A percentile compares a stretch with the other conserved stretches of the same genome.
phyloP scores from a whole-genome alignment of 2,113 vertebrate species.

The Casuarius casuarius region DNA sequence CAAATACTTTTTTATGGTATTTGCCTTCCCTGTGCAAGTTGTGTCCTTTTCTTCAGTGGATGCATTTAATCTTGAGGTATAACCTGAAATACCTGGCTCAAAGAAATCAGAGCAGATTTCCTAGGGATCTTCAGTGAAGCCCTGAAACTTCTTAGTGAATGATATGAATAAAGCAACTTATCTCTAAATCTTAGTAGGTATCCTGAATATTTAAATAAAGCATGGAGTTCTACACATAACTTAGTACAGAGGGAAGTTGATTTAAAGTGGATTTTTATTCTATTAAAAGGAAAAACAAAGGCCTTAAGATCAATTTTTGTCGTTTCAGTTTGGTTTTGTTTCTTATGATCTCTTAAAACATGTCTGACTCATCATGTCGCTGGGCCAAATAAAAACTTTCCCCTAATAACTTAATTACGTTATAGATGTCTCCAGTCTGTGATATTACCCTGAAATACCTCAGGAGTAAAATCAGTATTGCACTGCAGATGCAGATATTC shows the following conservation, averaged over 20 bases:
- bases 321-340: neutral
- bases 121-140: neutral
- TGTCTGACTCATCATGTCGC: fast-evolving
- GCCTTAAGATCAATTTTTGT: neutral
- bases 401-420: neutral
- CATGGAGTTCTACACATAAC: neutral
- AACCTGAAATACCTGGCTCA: neutral
- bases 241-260: neutral
- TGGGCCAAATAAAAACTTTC: neutral
- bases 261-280: neutral
- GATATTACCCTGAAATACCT: neutral
- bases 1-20: neutral
- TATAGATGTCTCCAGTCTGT: neutral
- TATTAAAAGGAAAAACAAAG: neutral
- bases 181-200: neutral
- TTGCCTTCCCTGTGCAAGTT: neutral
- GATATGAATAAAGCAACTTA: neutral
- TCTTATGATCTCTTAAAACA: neutral
- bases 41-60: neutral
- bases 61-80: neutral
- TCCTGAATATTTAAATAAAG: neutral
- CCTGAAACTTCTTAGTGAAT: neutral
- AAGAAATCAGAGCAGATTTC: neutral
- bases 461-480: neutral
- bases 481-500: neutral